A percentile compares a stretch with the other conserved stretches of the same genome.
phyloP scores from a whole-genome alignment of 2,113 vertebrate genomes.

The Rana temporaria region DNA sequence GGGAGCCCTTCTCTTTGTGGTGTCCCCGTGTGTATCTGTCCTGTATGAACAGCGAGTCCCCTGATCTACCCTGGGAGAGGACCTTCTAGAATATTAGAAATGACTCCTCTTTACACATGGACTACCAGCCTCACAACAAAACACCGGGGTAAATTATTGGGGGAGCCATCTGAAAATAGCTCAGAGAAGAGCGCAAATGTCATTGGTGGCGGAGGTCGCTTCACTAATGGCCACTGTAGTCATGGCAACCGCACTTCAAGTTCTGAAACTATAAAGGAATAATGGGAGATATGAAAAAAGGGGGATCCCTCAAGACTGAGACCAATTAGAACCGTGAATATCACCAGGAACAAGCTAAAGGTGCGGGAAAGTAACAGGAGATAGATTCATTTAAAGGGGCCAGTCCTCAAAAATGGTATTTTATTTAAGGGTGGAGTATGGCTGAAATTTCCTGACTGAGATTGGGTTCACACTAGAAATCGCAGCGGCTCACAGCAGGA shows the following conservation, averaged over 20 bases:
- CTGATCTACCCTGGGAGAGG: too few species aligned
- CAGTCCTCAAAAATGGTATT: background rate
- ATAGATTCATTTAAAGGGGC: background rate
- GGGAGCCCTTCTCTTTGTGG: too few species aligned
- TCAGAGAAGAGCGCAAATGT: background rate
- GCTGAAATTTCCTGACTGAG: too few species aligned
- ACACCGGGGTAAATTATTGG: background rate
- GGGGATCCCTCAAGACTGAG: too few species aligned
- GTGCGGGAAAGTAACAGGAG: background rate
- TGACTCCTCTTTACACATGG: too few species aligned
- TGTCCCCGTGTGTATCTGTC: too few species aligned
- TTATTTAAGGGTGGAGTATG: too few species aligned
- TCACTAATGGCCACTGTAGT: background rate
- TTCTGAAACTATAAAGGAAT: background rate
- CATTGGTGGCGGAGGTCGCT: background rate
- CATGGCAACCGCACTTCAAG: background rate
- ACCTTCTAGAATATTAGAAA: too few species aligned
- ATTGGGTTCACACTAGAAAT: too few species aligned
- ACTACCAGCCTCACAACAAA: too few species aligned
- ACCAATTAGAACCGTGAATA: background rate
- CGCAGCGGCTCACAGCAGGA: too few species aligned
- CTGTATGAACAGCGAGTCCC: too few species aligned
- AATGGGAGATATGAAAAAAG: background rate
- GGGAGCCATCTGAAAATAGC: background rate
- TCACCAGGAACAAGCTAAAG: background rate